Percentiles rank a stretch among this genome's conserved stretches.
phyloP scores from a whole-genome alignment of 1,140 invertebrate species.

The Onthophagus taurus region DNA sequence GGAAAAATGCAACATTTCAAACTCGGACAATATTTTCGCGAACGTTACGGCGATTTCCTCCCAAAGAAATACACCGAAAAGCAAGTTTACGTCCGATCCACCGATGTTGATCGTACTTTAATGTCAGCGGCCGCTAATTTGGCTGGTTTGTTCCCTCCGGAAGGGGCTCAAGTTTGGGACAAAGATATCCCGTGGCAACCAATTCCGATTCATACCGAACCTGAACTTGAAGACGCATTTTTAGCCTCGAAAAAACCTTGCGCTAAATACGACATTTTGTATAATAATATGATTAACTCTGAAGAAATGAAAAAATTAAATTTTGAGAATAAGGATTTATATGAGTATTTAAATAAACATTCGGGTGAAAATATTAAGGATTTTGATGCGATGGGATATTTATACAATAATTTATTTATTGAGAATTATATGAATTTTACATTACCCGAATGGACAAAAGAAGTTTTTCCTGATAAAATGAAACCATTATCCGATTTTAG shows the following conservation, averaged over 20 bases:
- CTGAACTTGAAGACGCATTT: slow-evolving; percentile 55
- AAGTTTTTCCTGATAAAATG: slow-evolving; percentile 44
- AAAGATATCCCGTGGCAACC: slow-evolving; percentile 71
- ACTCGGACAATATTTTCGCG: slow-evolving; percentile 68
- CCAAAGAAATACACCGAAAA: slow-evolving; percentile 41
- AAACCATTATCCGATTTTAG: slow-evolving; percentile 41
- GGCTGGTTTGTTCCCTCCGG: slow-evolving; percentile 68
- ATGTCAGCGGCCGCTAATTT: slow-evolving; percentile 81
- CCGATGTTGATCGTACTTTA: slow-evolving; percentile 78
- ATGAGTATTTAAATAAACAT: slow-evolving; percentile 51
- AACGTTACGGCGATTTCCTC: slow-evolving; percentile 54
- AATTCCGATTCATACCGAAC: slow-evolving; percentile 74
- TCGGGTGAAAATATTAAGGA: slow-evolving; percentile 47
- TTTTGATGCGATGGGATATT: slow-evolving; percentile 44
- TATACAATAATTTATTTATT: slow-evolving; percentile 61
- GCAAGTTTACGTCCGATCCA: slow-evolving; percentile 48
- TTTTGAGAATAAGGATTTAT: slow-evolving; percentile 51
- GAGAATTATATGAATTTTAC: slow-evolving; percentile 61
- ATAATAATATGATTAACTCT: slow-evolving; percentile 45
- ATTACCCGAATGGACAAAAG: slow-evolving; percentile 62
- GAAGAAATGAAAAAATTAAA: slow-evolving; percentile 48
- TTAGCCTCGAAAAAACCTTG: slow-evolving; percentile 51
- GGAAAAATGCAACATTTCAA: slow-evolving; percentile 70
- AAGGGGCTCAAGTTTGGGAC: slow-evolving; percentile 56
- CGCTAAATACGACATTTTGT: slow-evolving; percentile 49